Conservation (phyloP, 2,888 invertebrate genomes). For the Caenorhabditis sulstoni region DNA sequence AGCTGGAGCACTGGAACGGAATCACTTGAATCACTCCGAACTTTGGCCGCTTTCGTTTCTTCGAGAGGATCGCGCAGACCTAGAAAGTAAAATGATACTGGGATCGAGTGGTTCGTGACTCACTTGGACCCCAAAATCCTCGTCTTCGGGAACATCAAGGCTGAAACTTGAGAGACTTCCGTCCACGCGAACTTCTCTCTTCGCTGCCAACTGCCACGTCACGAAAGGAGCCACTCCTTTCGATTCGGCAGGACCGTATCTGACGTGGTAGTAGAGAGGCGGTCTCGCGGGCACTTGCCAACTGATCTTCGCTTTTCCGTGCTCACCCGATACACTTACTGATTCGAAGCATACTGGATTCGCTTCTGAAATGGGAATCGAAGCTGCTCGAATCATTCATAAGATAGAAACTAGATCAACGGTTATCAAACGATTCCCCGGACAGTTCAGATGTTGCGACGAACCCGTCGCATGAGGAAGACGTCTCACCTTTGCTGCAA, state of each 20-base stretch:
- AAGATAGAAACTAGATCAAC: neutral
- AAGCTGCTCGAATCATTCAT: neutral
- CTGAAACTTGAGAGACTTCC: constrained; percentile 68
- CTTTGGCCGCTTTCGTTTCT: constrained; percentile 66
- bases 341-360: constrained; percentile 70
- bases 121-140: constrained; percentile 75
- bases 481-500: constrained; percentile 71
- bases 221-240: constrained; percentile 73
- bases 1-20: constrained; percentile 73
- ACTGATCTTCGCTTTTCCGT: constrained; percentile 69
- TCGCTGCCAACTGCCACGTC: constrained; percentile 70
- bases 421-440: too few relatives aligned
- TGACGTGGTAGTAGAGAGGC: constrained; percentile 75
- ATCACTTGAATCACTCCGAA: constrained; percentile 76
- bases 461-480: too few relatives aligned
- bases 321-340: constrained; percentile 67
- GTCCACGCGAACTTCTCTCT: constrained; percentile 72
- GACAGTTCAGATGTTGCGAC: too few relatives aligned
- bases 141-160: constrained; percentile 69
- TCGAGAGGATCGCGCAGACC: constrained; percentile 69
- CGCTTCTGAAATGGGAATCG: constrained; percentile 33
- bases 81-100: constrained; percentile 2
- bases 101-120: neutral
- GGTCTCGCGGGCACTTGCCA: constrained; percentile 65
- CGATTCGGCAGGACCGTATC: constrained; percentile 72